Evolutionary conservation across 2,888 invertebrate species (phyloP), one percentile per base, ranked within the genome.

Genomic region (Calameuta idolon): DNA sequence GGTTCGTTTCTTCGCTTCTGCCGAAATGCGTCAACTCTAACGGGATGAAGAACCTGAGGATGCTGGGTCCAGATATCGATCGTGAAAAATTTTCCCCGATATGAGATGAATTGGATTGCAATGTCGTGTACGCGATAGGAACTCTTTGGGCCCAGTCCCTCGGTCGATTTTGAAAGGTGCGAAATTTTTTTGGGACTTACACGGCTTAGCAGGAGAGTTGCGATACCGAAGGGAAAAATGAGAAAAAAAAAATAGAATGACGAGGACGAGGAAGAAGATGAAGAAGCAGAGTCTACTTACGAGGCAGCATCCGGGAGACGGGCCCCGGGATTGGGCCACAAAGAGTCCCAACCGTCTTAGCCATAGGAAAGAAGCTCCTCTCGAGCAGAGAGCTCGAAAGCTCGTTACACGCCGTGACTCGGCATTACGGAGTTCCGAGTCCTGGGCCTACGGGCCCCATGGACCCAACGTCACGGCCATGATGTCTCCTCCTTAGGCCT

Each of bases 371-470:
- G 77, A 73, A 74, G 77, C 80, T 79, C 55, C 77, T 79, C 77
- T 77, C 68, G 75, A 69, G 75, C 30, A 75, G 37, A 75, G 37
- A 40, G 79, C 76, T 75, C 73, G 40, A 76, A 73, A 78, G 76
- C 77, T 76, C 69, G 69, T 78, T 78, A 78, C 78, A 34, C 71
- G 68, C 75, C 30, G 78, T 78, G 78, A 78, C 78, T 78, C 75
- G 69, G 78, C 75, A 75, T 71, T 75, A 37, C 74, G 30, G 79
- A 78, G 76, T 82, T 82, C 84, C 82, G 78, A 77, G 77, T 81
- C 81, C 79, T 79, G 77, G 79, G 75, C 75, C 75, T 69, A 74
- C 71, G 71, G 74, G 79, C 78, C 78, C 76, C 74, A 69, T 40
- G 40, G 40, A 12, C 40, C 40, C 40, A 40, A 40, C 40, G 40